Conservation (phyloP, 1,140 invertebrate species). For the Stenopsyche tienmushanensis region DNA sequence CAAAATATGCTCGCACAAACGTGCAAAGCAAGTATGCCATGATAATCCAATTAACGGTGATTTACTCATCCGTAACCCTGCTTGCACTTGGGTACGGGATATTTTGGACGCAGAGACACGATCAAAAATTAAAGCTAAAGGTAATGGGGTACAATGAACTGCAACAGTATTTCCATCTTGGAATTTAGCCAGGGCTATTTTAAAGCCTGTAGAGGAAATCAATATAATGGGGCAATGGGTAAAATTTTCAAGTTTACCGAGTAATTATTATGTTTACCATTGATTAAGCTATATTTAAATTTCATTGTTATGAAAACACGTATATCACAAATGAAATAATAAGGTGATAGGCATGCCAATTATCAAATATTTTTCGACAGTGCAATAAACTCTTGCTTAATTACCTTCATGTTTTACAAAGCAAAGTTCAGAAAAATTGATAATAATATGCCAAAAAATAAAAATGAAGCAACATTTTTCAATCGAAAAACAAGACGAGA, state of each 20-base stretch:
- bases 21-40: background rate
- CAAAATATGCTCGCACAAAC: background rate
- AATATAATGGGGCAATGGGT: background rate
- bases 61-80: background rate
- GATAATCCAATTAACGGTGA: background rate
- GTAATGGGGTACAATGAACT: background rate
- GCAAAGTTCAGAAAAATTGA: too few relatives aligned
- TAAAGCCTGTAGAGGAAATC: background rate
- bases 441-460: too few relatives aligned
- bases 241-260: background rate
- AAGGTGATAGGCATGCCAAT: background rate
- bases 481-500: too few relatives aligned
- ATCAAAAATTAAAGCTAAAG: background rate
- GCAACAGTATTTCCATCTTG: constrained; percentile 15
- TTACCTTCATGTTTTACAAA: too few relatives aligned
- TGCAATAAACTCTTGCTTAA: too few relatives aligned
- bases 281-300: too few relatives aligned
- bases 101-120: background rate
- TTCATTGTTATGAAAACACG: too few relatives aligned
- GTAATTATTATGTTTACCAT: background rate
- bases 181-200: constrained; percentile 14
- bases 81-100: background rate
- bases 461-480: too few relatives aligned
- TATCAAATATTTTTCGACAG: background rate
- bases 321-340: background rate